Conservation (phyloP, 2,113 vertebrate species). For the Scopus umbretta region DNA sequence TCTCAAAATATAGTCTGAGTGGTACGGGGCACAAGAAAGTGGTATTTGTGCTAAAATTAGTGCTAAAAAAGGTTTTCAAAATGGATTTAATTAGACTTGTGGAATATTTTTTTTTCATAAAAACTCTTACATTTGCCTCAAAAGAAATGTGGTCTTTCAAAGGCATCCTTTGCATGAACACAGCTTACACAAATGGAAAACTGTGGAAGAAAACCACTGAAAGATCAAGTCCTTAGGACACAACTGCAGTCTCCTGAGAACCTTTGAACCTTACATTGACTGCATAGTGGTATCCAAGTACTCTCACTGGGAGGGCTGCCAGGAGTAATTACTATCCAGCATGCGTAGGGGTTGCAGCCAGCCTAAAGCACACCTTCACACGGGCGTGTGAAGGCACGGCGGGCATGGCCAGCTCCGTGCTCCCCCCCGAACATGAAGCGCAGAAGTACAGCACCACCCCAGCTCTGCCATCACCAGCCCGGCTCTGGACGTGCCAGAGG, state of each 20-base stretch:
- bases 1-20: not conserved
- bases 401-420: rapidly evolving
- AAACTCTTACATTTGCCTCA: not conserved
- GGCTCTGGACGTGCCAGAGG: rapidly evolving
- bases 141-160: not conserved
- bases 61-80: not conserved
- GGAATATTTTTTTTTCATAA: not conserved
- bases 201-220: not conserved
- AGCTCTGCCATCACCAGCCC: not conserved
- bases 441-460: not conserved
- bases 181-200: not conserved
- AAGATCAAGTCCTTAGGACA: not conserved
- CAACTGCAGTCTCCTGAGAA: not conserved
- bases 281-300: not conserved
- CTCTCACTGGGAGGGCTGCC: not conserved
- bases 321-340: not conserved
- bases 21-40: not conserved
- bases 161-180: not conserved
- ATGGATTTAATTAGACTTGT: not conserved
- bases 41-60: not conserved
- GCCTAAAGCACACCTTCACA: too few relatives aligned
- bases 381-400: too few relatives aligned
- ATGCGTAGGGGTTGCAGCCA: too few relatives aligned
- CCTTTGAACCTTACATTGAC: not conserved
- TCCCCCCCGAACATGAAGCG: rapidly evolving